Evolutionary conservation across 1,140 invertebrate species (phyloP).

Genomic region (Arctopsyche grandis): DNA sequence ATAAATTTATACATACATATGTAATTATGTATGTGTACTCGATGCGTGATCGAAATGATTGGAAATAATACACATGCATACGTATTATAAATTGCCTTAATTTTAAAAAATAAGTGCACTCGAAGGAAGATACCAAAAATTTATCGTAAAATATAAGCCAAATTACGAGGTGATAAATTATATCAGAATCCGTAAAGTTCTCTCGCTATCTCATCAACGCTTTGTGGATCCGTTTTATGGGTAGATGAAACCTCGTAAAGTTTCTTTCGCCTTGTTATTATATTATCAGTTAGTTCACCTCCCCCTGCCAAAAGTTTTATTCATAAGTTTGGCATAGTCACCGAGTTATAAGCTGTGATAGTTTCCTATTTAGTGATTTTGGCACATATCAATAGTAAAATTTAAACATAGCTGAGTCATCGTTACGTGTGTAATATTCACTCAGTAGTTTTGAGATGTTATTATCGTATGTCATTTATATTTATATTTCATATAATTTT

Average conservation of each 20-base stretch:
- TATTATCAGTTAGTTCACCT: slow-evolving; percentile 17
- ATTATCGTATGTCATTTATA: no score
- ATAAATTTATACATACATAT: background rate
- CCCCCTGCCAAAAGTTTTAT: background rate
- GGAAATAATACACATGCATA: no score
- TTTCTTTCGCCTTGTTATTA: slow-evolving; percentile 26
- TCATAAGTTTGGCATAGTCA: background rate
- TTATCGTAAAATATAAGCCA: background rate
- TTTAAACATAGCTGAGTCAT: no score
- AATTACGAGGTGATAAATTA: slow-evolving; percentile 13
- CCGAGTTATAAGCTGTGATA: background rate
- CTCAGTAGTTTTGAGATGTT: no score
- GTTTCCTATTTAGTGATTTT: background rate
- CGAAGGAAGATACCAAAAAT: background rate
- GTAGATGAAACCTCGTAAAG: slow-evolving; percentile 17
- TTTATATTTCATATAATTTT: no score
- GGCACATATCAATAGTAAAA: background rate
- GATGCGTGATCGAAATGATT: background rate
- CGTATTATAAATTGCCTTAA: no score
- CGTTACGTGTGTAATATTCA: no score
- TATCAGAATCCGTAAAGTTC: slow-evolving; percentile 35
- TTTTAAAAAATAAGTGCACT: no score
- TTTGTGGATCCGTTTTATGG: slow-evolving; percentile 7
- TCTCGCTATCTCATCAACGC: background rate
- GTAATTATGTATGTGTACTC: background rate